Evolutionary conservation across 2,113 vertebrate genomes (phyloP).

Genomic region (Chaenocephalus aceratus): DNA sequence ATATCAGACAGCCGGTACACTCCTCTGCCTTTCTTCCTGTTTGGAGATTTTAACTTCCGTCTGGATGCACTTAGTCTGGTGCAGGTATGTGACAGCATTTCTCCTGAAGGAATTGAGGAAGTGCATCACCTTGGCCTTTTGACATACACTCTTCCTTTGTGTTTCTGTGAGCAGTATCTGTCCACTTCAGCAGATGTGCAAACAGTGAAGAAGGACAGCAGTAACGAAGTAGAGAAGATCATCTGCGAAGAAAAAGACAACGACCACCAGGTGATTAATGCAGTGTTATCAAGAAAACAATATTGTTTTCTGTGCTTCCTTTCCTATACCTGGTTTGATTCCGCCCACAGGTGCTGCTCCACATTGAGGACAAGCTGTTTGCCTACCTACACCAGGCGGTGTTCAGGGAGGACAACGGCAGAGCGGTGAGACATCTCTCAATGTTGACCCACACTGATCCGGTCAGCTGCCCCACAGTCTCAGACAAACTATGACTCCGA

Average conservation of each 20-base stretch:
- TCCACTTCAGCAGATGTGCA: slow-evolving; percentile 78
- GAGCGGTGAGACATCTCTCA: slow-evolving; percentile 72
- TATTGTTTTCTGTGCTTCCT: background rate
- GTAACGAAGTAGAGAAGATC: slow-evolving; percentile 82
- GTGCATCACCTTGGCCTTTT: background rate
- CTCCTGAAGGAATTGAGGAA: background rate
- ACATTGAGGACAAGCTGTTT: slow-evolving; percentile 86
- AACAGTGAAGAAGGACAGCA: slow-evolving; percentile 79
- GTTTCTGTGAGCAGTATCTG: slow-evolving; percentile 73
- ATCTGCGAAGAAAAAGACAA: slow-evolving; percentile 84
- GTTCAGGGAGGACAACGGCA: slow-evolving; percentile 85
- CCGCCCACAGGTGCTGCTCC: slow-evolving; percentile 82
- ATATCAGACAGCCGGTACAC: slow-evolving; percentile 69
- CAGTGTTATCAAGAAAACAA: fast-evolving
- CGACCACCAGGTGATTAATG: slow-evolving; percentile 78
- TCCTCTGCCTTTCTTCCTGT: slow-evolving; percentile 84
- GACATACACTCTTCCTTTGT: background rate
- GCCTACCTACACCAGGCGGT: slow-evolving; percentile 81
- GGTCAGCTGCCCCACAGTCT: fast-evolving
- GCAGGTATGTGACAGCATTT: slow-evolving; percentile 69
- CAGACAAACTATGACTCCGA: background rate
- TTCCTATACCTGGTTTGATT: background rate
- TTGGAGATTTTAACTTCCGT: slow-evolving; percentile 89
- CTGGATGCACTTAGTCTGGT: slow-evolving; percentile 83
- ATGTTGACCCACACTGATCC: slow-evolving; percentile 17